Conservation (phyloP, 2,113 vertebrate genomes). For the Xiphophorus couchianus region DNA sequence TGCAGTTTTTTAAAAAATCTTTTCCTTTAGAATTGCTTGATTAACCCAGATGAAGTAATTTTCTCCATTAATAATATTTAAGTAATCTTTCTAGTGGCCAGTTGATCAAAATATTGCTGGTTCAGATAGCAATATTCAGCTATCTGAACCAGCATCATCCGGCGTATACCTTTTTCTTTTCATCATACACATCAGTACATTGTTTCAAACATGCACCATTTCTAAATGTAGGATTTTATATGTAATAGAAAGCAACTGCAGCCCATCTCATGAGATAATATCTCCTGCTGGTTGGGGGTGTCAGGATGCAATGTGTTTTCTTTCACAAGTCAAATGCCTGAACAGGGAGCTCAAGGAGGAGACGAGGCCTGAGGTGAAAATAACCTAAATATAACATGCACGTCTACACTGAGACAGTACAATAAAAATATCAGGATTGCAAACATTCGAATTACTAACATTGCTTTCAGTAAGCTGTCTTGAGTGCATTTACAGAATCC, state of each 20-base stretch:
- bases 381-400: not conserved
- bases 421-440: not conserved
- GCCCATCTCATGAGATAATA: not conserved
- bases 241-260: not conserved
- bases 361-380: not conserved
- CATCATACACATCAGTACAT: not conserved
- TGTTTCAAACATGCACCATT: not conserved
- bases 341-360: not conserved
- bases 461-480: not conserved
- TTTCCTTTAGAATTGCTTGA: constrained; percentile 15
- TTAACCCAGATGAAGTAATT: not conserved
- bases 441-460: not conserved
- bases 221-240: not conserved
- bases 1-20: constrained; percentile 20
- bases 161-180: not conserved
- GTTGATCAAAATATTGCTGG: not conserved
- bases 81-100: not conserved
- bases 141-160: not conserved
- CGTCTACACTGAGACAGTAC: not conserved
- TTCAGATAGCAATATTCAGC: not conserved
- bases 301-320: constrained; percentile 4
- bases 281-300: constrained; percentile 6
- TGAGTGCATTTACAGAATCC: not conserved
- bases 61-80: not conserved
- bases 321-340: constrained; percentile 5